These are phyloP conservation scores for Zophobas morio DNA, from an alignment of 1,140 invertebrate genomes.

Conservation along the genomic window DNA sequence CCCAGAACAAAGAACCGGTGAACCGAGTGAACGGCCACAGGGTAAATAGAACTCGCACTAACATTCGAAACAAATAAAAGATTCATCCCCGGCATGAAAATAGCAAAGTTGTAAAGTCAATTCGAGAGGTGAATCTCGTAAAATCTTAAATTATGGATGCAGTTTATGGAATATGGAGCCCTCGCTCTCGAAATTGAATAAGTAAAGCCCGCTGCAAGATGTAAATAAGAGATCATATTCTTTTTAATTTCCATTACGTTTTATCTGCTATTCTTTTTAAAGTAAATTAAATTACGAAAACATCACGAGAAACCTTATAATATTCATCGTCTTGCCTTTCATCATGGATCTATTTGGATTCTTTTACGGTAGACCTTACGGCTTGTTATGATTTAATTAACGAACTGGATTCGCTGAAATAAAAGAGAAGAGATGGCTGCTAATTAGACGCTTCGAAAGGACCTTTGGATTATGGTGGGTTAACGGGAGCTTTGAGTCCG, in stretches of 20 bases:
- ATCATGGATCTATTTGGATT: background rate
- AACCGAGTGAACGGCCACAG: background rate
- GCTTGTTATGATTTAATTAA: background rate
- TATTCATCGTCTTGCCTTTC: too few relatives aligned
- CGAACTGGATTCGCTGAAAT: background rate
- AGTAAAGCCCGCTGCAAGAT: background rate
- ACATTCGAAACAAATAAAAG: conserved; percentile 1
- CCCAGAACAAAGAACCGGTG: conserved; percentile 19
- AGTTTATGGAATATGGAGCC: too few relatives aligned
- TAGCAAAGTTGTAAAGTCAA: background rate
- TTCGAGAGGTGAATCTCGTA: too few relatives aligned
- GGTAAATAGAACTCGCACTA: background rate
- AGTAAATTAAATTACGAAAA: too few relatives aligned
- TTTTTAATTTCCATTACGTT: background rate
- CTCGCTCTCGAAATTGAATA: background rate
- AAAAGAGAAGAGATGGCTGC: background rate
- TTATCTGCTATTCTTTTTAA: background rate
- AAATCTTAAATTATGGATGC: too few relatives aligned
- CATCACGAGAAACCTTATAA: too few relatives aligned
- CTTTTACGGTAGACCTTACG: background rate
- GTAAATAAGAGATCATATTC: background rate
- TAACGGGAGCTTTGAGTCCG: too few relatives aligned
- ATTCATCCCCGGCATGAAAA: background rate
- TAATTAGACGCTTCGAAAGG: too few relatives aligned
- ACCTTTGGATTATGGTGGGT: too few relatives aligned